Conservation (phyloP, 2,888 invertebrate species). For the Furcula furcula region DNA sequence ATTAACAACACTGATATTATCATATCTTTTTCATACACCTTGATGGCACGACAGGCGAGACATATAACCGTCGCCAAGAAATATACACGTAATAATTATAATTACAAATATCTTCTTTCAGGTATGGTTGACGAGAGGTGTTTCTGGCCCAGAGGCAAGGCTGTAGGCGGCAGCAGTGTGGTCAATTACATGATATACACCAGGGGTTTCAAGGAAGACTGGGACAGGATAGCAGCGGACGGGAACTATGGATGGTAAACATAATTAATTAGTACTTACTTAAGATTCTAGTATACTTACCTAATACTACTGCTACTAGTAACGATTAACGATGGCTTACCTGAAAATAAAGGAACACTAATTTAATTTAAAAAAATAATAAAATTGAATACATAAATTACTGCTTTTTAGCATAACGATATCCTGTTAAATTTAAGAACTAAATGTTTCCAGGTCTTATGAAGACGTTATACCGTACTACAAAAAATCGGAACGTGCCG, state of each 20-base stretch:
- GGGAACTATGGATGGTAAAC: constrained; percentile 86
- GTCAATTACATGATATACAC: constrained; percentile 85
- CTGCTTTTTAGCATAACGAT: not conserved
- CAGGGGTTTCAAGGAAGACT: constrained; percentile 84
- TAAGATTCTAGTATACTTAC: not conserved
- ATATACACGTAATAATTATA: too few species aligned
- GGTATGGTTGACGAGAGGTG: constrained; percentile 65
- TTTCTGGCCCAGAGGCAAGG: constrained; percentile 75
- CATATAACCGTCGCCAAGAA: too few species aligned
- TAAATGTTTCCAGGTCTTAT: constrained; percentile 76
- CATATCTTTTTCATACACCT: too few species aligned
- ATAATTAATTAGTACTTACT: not conserved
- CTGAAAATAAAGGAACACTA: too few species aligned
- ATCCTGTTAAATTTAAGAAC: too few species aligned
- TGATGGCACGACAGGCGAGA: too few species aligned
- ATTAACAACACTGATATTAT: too few species aligned
- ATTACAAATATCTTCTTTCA: constrained; percentile 32
- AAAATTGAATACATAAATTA: not conserved
- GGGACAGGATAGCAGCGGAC: constrained; percentile 83
- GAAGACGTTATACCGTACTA: constrained; percentile 82
- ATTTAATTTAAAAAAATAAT: not conserved
- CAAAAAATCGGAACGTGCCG: constrained; percentile 82
- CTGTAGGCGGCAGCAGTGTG: constrained; percentile 75
- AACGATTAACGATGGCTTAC: constrained; percentile 9
- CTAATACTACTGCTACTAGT: too few species aligned